These are phyloP conservation scores for Dipus sagitta DNA, from an alignment of 2,797 vertebrate species.

Conservation along the genomic window DNA sequence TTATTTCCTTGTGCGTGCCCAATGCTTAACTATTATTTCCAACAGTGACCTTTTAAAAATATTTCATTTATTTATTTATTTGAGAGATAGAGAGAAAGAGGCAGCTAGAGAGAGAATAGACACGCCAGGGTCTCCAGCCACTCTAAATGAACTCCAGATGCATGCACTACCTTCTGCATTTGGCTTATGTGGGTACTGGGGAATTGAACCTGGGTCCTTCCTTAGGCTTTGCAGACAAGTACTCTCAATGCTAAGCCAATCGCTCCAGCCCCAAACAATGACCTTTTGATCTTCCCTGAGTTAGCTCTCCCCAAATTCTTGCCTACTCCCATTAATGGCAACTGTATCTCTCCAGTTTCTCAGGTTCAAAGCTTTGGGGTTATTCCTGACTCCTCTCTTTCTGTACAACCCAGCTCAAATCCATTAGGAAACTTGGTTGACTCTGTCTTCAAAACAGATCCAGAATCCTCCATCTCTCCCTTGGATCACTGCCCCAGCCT, in stretches of 20 bases:
- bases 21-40: neutral
- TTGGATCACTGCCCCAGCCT: too few species aligned
- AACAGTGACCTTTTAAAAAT: neutral
- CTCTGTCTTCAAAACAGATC: neutral
- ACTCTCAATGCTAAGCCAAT: too few species aligned
- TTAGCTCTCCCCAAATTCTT: neutral
- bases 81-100: too few species aligned
- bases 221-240: too few species aligned
- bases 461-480: neutral
- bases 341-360: neutral
- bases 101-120: too few species aligned
- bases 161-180: too few species aligned
- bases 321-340: neutral
- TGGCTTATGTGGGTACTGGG: too few species aligned
- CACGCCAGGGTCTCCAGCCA: too few species aligned
- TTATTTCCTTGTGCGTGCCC: neutral
- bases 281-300: neutral
- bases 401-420: neutral
- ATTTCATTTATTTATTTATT: too few species aligned
- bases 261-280: neutral
- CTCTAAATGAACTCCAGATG: too few species aligned
- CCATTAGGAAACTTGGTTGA: neutral
- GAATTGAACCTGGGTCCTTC: too few species aligned
- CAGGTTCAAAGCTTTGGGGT: neutral
- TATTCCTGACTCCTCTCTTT: neutral